Evolutionary conservation across 2,113 vertebrate genomes (phyloP).

Genomic region (Edolisoma coerulescens): DNA sequence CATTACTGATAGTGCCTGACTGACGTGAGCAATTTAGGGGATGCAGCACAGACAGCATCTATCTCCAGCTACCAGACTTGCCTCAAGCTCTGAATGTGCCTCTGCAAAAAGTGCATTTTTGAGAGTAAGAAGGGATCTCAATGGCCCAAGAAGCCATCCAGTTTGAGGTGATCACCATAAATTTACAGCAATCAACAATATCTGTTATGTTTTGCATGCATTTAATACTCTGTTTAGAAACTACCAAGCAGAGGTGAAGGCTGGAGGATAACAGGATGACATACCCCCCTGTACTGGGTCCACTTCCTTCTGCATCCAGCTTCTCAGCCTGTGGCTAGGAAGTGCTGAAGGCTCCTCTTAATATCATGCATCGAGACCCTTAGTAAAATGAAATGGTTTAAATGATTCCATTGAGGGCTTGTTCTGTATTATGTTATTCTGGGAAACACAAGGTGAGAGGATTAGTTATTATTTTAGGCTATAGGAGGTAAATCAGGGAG

Average conservation of each 20-base stretch:
- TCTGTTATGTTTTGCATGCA: background rate
- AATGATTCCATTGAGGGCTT: fast-evolving
- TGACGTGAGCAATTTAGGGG: too few relatives aligned
- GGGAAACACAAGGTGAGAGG: background rate
- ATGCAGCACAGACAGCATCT: background rate
- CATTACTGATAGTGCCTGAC: too few relatives aligned
- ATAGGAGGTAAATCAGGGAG: background rate
- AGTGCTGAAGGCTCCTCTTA: background rate
- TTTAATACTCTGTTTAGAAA: background rate
- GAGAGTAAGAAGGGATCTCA: background rate
- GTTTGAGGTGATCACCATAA: background rate
- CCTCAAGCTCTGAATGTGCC: too few relatives aligned
- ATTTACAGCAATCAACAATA: background rate
- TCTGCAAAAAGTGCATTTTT: background rate
- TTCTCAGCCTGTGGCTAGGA: background rate
- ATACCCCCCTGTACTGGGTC: fast-evolving
- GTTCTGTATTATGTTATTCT: background rate
- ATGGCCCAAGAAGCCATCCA: background rate
- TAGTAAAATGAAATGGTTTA: background rate
- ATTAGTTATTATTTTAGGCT: background rate
- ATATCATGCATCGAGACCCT: fast-evolving
- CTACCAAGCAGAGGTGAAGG: background rate
- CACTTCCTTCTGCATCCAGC: background rate
- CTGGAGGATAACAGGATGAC: background rate
- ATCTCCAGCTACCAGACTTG: background rate